Evolutionary conservation across 2,888 invertebrate species (phyloP).

Genomic region (Chironomus riparius): DNA sequence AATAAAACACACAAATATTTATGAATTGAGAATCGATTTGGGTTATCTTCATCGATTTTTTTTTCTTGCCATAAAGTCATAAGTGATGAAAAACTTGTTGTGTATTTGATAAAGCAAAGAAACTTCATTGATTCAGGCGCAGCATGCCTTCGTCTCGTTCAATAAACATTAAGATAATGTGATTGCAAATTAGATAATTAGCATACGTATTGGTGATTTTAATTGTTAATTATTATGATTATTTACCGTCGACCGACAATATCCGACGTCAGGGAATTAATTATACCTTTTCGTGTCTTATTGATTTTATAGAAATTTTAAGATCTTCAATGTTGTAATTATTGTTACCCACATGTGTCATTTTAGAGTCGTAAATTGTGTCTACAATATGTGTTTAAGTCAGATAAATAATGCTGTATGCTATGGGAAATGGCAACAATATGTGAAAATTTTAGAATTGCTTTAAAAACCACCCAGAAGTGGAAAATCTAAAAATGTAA

Average conservation of each 20-base stretch:
- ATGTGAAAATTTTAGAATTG: not conserved
- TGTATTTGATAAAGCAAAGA: not conserved
- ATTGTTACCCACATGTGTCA: not conserved
- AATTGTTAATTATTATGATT: not conserved
- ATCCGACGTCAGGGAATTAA: no score
- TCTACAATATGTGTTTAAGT: not conserved
- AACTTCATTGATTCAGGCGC: not conserved
- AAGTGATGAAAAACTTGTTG: not conserved
- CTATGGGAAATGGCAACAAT: not conserved
- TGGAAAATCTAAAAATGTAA: no score
- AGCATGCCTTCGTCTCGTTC: not conserved
- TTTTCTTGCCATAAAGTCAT: not conserved
- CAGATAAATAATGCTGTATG: not conserved
- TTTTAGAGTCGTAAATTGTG: not conserved
- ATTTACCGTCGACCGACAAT: not conserved
- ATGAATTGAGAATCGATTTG: not conserved
- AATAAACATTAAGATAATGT: not conserved
- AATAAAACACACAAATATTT: not conserved
- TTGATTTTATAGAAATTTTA: no score
- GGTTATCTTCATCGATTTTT: not conserved
- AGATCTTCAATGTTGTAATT: not conserved
- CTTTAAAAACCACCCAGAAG: no score
- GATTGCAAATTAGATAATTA: constrained; percentile 7
- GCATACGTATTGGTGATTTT: constrained; percentile 13
- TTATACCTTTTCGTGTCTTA: not conserved